Evolutionary conservation across 2,797 vertebrate species (phyloP), one percentile per base, ranked within the genome.

Genomic region (Cottoperca gobio): DNA sequence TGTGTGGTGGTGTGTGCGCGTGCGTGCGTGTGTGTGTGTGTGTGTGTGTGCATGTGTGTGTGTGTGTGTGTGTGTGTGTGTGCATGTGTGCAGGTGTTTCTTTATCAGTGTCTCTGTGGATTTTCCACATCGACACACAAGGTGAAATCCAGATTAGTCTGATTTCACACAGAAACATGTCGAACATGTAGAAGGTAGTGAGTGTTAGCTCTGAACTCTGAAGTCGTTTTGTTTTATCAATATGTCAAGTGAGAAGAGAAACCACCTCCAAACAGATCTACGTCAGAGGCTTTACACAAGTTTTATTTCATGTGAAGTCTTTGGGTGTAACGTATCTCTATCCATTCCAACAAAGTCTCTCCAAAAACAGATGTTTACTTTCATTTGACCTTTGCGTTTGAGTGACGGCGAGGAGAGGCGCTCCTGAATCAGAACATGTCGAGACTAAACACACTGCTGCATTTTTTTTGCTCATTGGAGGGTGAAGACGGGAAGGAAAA

Each of bases 101-200:
- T 71, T 84, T 84, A 88, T 84, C 81, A 76, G 11, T 0, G 3
- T 54, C 23, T 79, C 28, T 70, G 79, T 79, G 74, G 40, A 78
- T 67, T 80, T 82, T 85, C 81, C 78, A 84, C 46, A 8, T 69
- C 26, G 9, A 60, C 35, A 54, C 42, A 54, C 54, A 46, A 73
- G 73, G 82, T 78, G 76, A 79, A 8, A 12, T 14, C n/a, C 17
- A 26, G 40, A 42, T 23, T 19, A 11, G 55, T 16, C 8, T 31
- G 9, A 17, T 43, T 21, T 53, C 69, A 21, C 31, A 8, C 26
- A 12, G 42, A 46, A 42, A 57, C 35, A 42, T 14, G 14, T 19
- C 11, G 7, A 8, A 53, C n/a, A 12, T 5, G 35, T 13, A 54
- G 19, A 40, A 23, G 23, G 46, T 31, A 31, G 5, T 33, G 31